Evolutionary conservation across 92 coral and sea anemone genomes (phyloP).

Genomic region (Epizoanthus scotinus): DNA sequence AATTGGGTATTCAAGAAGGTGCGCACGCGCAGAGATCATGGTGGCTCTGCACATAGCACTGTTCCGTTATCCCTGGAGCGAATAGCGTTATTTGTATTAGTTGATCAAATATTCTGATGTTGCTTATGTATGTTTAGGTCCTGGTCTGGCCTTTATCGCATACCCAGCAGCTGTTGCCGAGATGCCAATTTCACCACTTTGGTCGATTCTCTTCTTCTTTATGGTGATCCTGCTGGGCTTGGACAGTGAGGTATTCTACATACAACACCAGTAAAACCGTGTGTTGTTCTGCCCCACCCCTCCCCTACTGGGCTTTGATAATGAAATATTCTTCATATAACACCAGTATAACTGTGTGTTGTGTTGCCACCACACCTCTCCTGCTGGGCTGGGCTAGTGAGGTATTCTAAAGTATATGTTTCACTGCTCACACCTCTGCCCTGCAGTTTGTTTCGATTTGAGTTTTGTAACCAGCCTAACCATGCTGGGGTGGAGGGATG

Average conservation of each 20-base stretch:
- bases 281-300: slow-evolving; percentile 32
- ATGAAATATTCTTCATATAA: not conserved
- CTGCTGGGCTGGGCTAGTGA: not conserved
- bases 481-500: too few species aligned
- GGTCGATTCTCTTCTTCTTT: slow-evolving; percentile 98
- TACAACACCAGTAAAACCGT: slow-evolving; percentile 41
- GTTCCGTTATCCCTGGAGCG: slow-evolving; percentile 15
- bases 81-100: slow-evolving; percentile 6
- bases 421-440: too few species aligned
- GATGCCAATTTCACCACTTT: slow-evolving; percentile 95
- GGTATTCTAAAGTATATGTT: too few species aligned
- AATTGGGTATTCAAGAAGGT: too few species aligned
- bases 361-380: not conserved
- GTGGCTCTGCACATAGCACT: not conserved
- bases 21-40: not conserved
- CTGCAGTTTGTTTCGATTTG: too few species aligned
- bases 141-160: slow-evolving; percentile 99
- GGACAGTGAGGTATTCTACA: slow-evolving; percentile 90
- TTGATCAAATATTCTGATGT: slow-evolving; percentile 45
- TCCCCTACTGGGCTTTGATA: not conserved
- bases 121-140: slow-evolving; percentile 74
- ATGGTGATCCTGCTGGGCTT: slow-evolving; percentile 97
- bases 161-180: slow-evolving; percentile 98
- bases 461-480: too few species aligned
- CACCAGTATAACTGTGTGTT: not conserved